These are phyloP conservation scores for Battus philenor DNA, from an alignment of 1,140 invertebrate species.

Conservation along the genomic window DNA sequence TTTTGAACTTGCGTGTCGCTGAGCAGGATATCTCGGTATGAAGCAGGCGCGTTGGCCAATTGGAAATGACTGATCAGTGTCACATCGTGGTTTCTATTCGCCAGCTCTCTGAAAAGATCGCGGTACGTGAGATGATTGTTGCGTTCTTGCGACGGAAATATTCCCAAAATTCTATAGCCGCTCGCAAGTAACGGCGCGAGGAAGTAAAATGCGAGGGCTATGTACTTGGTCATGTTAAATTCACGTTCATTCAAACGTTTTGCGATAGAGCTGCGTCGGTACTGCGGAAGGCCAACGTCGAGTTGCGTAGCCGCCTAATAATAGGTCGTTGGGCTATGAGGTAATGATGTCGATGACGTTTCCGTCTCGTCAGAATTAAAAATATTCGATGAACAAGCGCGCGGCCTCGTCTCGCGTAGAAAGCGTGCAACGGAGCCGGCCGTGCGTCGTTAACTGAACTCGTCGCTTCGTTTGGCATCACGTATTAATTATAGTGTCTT, in stretches of 20 bases:
- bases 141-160: conserved; percentile 79
- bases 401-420: conserved; percentile 47
- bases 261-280: conserved; percentile 42
- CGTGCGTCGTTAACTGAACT: conserved; percentile 27
- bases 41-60: conserved; percentile 61
- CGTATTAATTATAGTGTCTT: background rate
- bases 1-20: conserved; percentile 54
- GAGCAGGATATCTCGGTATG: conserved; percentile 77
- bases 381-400: conserved; percentile 60
- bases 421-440: conserved; percentile 27
- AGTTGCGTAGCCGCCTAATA: conserved; percentile 65
- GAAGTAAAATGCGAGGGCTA: conserved; percentile 36
- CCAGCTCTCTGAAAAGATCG: conserved; percentile 79
- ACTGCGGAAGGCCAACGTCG: conserved; percentile 58
- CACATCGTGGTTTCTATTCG: conserved; percentile 80
- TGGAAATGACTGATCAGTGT: conserved; percentile 82
- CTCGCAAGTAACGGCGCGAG: conserved; percentile 39
- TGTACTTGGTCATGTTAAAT: conserved; percentile 42
- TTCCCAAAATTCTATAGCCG: conserved; percentile 77
- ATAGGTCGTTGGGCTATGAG: conserved; percentile 66
- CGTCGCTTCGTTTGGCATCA: background rate
- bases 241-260: conserved; percentile 39
- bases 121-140: conserved; percentile 84
- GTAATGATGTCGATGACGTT: conserved; percentile 57
- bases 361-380: conserved; percentile 59